Evolutionary conservation across 2,888 invertebrate species (phyloP).

Genomic region (Drosophila pseudotakahashii): DNA sequence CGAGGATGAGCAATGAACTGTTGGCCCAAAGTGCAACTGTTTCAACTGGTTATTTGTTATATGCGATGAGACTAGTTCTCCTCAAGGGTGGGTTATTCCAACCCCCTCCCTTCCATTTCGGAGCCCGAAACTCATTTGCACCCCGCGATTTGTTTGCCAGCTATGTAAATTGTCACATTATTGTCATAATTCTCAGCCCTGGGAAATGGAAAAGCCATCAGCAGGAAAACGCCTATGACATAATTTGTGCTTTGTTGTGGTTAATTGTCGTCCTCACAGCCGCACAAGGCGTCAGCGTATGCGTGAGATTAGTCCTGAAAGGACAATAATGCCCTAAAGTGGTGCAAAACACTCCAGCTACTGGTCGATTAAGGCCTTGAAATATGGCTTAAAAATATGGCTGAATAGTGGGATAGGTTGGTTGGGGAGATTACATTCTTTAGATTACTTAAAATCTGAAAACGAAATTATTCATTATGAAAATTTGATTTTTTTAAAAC

Average conservation of each 20-base stretch:
- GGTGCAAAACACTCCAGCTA: conserved; percentile 14
- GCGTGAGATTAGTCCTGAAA: conserved; percentile 43
- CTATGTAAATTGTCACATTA: conserved; percentile 75
- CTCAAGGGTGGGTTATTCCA: conserved; percentile 54
- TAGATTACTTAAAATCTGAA: not conserved
- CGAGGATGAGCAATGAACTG: conserved; percentile 41
- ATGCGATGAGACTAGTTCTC: conserved; percentile 8
- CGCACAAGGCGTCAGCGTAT: conserved; percentile 35
- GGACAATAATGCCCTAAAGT: conserved; percentile 28
- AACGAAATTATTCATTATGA: too few relatives aligned
- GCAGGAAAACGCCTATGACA: conserved; percentile 62
- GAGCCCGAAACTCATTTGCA: conserved; percentile 25
- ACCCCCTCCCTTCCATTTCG: not conserved
- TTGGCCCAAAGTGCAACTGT: conserved; percentile 67
- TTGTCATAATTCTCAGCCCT: conserved; percentile 65
- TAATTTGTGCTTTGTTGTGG: conserved; percentile 76
- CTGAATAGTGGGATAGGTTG: not conserved
- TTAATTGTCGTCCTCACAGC: conserved; percentile 57
- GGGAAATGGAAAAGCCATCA: conserved; percentile 53
- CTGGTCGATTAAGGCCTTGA: conserved; percentile 21
- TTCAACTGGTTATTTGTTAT: conserved; percentile 55
- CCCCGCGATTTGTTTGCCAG: conserved; percentile 55
- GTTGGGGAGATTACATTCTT: not conserved
- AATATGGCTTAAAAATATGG: not conserved
- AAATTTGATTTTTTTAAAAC: too few relatives aligned